Percentiles rank a stretch among this genome's conserved stretches.
Evolutionary conservation across 2,888 invertebrate genomes (phyloP).

Genomic region (Ectemnius continuus): DNA sequence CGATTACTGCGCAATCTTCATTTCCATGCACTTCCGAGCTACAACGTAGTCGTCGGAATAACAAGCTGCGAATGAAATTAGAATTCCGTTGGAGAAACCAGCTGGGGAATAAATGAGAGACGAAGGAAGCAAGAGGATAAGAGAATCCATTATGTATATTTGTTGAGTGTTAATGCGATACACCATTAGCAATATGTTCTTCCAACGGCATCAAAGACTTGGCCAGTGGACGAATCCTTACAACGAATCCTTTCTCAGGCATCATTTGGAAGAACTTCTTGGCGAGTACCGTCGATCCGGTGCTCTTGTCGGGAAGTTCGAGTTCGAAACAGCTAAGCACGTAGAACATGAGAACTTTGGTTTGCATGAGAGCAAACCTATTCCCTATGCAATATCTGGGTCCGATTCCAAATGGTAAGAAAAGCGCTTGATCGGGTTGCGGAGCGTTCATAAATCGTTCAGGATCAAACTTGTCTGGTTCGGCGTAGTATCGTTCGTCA

Average conservation of each 20-base stretch:
- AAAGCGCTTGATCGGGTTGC: background rate
- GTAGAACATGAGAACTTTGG: constrained; percentile 61
- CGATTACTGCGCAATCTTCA: no score
- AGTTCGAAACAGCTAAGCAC: constrained; percentile 57
- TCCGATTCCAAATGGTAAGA: constrained; percentile 53
- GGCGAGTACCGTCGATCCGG: constrained; percentile 70
- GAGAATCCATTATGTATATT: no score
- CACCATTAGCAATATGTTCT: no score
- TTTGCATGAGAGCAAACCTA: constrained; percentile 76
- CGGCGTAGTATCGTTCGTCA: constrained; percentile 72
- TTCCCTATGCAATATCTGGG: constrained; percentile 69
- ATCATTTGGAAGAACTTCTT: constrained; percentile 27
- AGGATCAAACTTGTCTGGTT: constrained; percentile 76
- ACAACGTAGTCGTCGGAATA: no score
- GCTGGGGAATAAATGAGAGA: no score
- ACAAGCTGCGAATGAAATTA: no score
- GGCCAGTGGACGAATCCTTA: constrained; percentile 35
- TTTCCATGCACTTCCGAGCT: no score
- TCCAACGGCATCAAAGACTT: no score
- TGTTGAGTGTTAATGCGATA: no score
- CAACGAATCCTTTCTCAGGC: constrained; percentile 60
- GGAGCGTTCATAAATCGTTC: constrained; percentile 71
- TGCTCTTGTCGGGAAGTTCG: constrained; percentile 74
- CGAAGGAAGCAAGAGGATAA: no score
- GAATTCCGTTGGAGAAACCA: no score